A percentile compares a stretch with the other conserved stretches of the same genome.
These are phyloP conservation scores for Sclerurus mexicanus DNA, from an alignment of 2,113 vertebrate species.

Conservation along the genomic window DNA sequence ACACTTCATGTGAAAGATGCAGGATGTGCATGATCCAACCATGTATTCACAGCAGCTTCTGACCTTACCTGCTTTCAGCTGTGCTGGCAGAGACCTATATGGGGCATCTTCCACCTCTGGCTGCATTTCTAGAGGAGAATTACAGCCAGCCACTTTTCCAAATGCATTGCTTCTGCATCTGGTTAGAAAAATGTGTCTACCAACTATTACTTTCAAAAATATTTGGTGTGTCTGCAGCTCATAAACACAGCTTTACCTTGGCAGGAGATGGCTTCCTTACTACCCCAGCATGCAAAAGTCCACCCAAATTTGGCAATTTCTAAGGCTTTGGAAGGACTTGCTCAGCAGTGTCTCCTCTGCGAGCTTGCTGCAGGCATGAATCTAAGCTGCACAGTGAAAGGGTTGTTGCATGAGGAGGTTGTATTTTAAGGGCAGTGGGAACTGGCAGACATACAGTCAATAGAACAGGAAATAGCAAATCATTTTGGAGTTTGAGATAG, in stretches of 20 bases:
- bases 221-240: not conserved
- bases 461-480: not conserved
- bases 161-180: not conserved
- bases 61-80: not conserved
- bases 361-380: not conserved
- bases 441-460: not conserved
- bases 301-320: not conserved
- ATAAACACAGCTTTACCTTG: not conserved
- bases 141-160: not conserved
- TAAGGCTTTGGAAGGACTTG: not conserved
- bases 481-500: not conserved
- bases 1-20: not conserved
- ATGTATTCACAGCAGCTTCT: not conserved
- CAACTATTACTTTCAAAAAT: not conserved
- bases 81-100: fast-evolving
- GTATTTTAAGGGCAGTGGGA: not conserved
- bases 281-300: not conserved
- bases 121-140: not conserved
- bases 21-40: not conserved
- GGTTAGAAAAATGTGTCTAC: not conserved
- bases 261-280: not conserved
- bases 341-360: not conserved
- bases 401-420: not conserved
- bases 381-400: not conserved
- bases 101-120: not conserved